phyloP scores from a whole-genome alignment of 2,888 invertebrate genomes.

The Brachyptera risi region DNA sequence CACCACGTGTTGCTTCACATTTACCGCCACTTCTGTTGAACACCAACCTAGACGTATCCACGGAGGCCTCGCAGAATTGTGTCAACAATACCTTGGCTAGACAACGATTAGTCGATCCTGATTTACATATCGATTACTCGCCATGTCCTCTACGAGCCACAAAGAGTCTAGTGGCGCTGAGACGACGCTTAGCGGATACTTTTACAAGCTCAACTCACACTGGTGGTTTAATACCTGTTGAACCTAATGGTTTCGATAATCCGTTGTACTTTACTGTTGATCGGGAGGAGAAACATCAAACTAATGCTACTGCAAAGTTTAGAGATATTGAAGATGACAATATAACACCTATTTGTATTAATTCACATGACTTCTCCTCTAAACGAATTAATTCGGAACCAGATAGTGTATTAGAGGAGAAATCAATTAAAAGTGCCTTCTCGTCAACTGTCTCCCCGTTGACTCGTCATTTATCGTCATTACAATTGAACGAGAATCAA shows the following conservation, averaged over 20 bases:
- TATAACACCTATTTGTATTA: neutral
- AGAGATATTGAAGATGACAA: neutral
- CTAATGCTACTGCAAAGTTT: neutral
- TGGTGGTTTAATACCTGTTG: constrained; percentile 3
- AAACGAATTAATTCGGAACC: neutral
- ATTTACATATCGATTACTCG: constrained; percentile 55
- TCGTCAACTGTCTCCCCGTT: constrained; percentile 20
- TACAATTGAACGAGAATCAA: constrained; percentile 9
- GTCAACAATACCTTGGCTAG: constrained; percentile 2
- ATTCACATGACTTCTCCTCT: neutral
- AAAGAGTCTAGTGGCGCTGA: constrained; percentile 48
- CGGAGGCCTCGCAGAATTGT: constrained; percentile 9
- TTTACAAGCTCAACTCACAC: constrained; percentile 15
- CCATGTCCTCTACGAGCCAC: constrained; percentile 44
- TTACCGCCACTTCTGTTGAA: constrained; percentile 17
- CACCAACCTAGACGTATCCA: neutral
- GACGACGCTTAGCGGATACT: constrained; percentile 50
- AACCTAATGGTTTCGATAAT: constrained; percentile 47
- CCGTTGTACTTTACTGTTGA: constrained; percentile 49
- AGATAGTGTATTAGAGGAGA: constrained; percentile 8
- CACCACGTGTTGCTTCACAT: constrained; percentile 27
- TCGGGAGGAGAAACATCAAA: neutral
- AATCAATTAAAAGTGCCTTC: neutral
- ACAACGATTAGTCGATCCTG: constrained; percentile 41
- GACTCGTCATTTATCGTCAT: constrained; percentile 21